Conservation (phyloP, 2,888 invertebrate genomes). For the Drosophila kuntzei region DNA sequence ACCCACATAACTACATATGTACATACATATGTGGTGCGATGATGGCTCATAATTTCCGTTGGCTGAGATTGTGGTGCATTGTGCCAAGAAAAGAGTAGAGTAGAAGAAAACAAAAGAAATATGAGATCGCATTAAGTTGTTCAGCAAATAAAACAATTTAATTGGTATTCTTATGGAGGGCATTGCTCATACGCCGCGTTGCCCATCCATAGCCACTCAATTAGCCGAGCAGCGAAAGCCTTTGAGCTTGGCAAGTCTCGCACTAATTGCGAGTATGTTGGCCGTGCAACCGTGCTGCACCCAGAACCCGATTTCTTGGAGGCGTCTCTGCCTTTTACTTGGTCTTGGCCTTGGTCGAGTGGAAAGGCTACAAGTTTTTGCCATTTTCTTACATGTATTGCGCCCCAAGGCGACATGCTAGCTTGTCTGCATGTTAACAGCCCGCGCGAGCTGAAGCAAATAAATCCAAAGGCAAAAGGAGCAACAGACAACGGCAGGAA, state of each 20-base stretch:
- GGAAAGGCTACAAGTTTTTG: conserved; percentile 70
- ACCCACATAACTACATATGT: no score
- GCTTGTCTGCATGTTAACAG: conserved; percentile 51
- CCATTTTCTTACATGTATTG: conserved; percentile 69
- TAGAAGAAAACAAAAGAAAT: conserved; percentile 2
- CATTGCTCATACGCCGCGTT: conserved; percentile 47
- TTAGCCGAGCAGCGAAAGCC: conserved; percentile 45
- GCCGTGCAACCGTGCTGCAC: conserved; percentile 35
- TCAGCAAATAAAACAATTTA: conserved; percentile 58
- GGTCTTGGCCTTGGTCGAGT: conserved; percentile 23
- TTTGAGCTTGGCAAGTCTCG: conserved; percentile 34
- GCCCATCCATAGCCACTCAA: conserved; percentile 45
- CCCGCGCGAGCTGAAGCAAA: conserved; percentile 34
- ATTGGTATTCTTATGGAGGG: conserved; percentile 44
- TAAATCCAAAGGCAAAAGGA: conserved; percentile 42
- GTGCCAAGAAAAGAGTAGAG: not conserved
- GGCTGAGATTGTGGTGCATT: conserved; percentile 1
- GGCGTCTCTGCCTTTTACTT: not conserved
- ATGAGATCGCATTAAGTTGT: conserved; percentile 34
- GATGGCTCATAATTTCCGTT: conserved; percentile 8
- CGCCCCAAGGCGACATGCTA: conserved; percentile 58
- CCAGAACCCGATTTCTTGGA: not conserved
- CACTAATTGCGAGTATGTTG: conserved; percentile 64
- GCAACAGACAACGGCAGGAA: conserved; percentile 20
- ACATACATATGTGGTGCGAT: not conserved